phyloP scores from a whole-genome alignment of 1,140 invertebrate species.

The Caenorhabditis brenneri region DNA sequence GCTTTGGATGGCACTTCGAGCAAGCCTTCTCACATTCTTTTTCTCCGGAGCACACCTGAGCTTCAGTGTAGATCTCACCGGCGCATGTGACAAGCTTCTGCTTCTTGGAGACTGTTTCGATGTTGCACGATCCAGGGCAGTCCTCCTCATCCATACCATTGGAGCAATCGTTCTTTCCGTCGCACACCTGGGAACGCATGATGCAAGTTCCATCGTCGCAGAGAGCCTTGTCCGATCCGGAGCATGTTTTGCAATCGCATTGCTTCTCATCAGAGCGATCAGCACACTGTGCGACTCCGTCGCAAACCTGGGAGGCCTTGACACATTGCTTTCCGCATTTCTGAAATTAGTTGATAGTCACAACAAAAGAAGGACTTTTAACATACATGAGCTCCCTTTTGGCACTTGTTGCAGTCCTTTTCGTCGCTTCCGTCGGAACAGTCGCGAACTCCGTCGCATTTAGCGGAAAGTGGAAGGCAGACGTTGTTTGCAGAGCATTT shows the following conservation, averaged over 20 bases:
- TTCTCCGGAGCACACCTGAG: constrained; percentile 9
- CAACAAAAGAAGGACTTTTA: neutral
- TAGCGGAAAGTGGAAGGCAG: constrained; percentile 25
- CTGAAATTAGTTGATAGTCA: neutral
- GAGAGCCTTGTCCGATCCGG: constrained; percentile 29
- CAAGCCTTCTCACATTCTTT: neutral
- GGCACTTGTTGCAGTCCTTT: constrained; percentile 36
- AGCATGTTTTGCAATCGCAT: constrained; percentile 49
- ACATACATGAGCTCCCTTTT: constrained; percentile 41
- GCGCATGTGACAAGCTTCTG: neutral
- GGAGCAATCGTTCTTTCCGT: constrained; percentile 43
- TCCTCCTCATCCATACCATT: constrained; percentile 47
- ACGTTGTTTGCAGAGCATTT: constrained; percentile 12
- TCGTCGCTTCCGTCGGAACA: constrained; percentile 51
- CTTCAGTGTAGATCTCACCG: neutral
- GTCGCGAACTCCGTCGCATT: constrained; percentile 50
- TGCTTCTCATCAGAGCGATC: constrained; percentile 52
- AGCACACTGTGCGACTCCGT: constrained; percentile 46
- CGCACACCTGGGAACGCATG: constrained; percentile 35
- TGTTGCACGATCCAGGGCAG: constrained; percentile 42
- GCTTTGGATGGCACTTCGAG: neutral
- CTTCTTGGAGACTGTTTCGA: neutral
- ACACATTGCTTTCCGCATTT: constrained; percentile 51
- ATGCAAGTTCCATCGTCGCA: constrained; percentile 52
- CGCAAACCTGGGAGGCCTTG: constrained; percentile 47